Evolutionary conservation across 2,113 vertebrate genomes (phyloP), one percentile per base, ranked within the genome.

Genomic region (Marmota flaviventris): DNA sequence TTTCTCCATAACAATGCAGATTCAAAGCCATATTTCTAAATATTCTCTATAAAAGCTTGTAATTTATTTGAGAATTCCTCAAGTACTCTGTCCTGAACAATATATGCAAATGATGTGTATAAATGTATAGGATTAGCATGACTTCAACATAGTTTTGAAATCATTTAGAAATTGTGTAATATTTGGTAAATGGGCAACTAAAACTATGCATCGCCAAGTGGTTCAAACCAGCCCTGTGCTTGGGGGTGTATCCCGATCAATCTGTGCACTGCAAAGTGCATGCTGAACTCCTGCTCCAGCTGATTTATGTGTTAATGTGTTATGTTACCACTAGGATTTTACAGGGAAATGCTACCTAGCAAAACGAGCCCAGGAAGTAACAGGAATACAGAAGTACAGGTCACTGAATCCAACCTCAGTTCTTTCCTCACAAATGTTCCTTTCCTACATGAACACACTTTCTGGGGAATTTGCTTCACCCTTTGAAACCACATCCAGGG

Each of bases 181-280:
- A 67, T 97, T 96, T 76, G 77, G 93, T 22, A 93, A 85, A n/a
- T 9, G 11, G 29, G 3, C 3, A 75, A 25, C 51, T 88, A n/a
- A 91, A 61, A 93, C 78, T 29, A 85, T 0, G 85, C 4, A 63
- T 5, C 58, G 20, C 78, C 1, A 6, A 27, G 11, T 29, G 8
- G 32, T 20, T 39, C 0, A 0, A 91, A 77, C 91, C 91, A 17
- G 56, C 0, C 0, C 48, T 69, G 56, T 58, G 96, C 45, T 29
- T 7, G 75, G 93, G 93, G 95, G 97, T 56, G 37, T 6, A 45
- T 95, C 97, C 96, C 70, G 97, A 94, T 77, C 96, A 81, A 72
- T 92, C 20, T 56, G 4, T 37, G 42, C 61, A 22, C 86, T 92
- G 82, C n/a, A 85, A 89, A 88, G 70, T 86, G 53, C 97, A 37